These are phyloP conservation scores for Pampus argenteus DNA, from an alignment of 2,797 vertebrate species.

Conservation along the genomic window DNA sequence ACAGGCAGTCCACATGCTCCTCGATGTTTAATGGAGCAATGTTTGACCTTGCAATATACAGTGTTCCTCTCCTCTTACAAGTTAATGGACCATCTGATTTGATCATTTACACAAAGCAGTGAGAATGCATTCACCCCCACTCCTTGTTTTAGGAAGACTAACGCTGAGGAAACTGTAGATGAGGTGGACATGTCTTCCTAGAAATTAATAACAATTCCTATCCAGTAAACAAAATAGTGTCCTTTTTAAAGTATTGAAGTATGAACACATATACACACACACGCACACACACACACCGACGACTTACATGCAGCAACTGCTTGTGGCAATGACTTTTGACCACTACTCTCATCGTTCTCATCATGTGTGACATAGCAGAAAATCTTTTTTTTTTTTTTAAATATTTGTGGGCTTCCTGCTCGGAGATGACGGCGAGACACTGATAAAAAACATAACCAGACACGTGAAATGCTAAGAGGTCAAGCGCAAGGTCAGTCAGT, in stretches of 20 bases:
- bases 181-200: not conserved
- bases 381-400: conserved; percentile 31
- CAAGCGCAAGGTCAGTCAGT: not conserved
- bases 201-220: not conserved
- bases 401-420: not conserved
- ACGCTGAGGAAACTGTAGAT: conserved; percentile 19
- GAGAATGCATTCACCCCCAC: too few species aligned
- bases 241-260: conserved; percentile 39
- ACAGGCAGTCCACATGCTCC: too few species aligned
- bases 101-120: not conserved
- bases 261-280: conserved; percentile 34
- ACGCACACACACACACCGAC: not conserved
- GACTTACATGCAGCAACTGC: conserved; percentile 25
- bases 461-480: not conserved
- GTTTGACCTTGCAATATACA: not conserved
- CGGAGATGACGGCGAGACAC: conserved; percentile 9
- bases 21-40: too few species aligned
- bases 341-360: conserved; percentile 17
- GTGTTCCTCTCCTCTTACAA: not conserved
- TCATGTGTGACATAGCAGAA: conserved; percentile 14
- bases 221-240: not conserved
- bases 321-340: conserved; percentile 33
- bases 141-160: conserved; percentile 24
- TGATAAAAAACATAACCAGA: not conserved
- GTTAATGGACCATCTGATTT: not conserved